Evolutionary conservation across 1,140 invertebrate species (phyloP).

Genomic region (Zaprionus capensis): DNA sequence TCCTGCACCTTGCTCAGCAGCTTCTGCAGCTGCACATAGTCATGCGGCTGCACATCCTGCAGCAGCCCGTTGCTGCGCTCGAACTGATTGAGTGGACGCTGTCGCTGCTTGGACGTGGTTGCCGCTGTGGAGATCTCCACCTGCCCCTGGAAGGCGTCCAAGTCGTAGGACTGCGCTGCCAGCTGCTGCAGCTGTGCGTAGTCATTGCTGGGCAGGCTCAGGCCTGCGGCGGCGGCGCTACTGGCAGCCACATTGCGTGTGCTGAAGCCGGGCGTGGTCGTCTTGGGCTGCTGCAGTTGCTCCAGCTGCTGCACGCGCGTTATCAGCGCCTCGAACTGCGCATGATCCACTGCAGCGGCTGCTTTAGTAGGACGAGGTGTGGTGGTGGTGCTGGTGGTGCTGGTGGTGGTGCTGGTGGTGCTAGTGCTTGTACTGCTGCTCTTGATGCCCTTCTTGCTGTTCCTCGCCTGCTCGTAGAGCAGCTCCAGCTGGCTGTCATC

Average conservation of each 20-base stretch:
- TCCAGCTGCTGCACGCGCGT: slow-evolving; percentile 78
- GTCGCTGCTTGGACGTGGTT: slow-evolving; percentile 57
- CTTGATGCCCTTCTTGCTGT: slow-evolving; percentile 50
- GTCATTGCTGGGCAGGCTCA: slow-evolving; percentile 66
- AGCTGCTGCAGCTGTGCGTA: slow-evolving; percentile 71
- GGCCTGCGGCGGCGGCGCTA: background rate
- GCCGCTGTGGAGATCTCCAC: slow-evolving; percentile 78
- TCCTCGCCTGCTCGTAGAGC: slow-evolving; percentile 77
- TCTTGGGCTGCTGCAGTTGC: slow-evolving; percentile 65
- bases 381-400: slow-evolving; percentile 35
- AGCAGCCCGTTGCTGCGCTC: slow-evolving; percentile 71
- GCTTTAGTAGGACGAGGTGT: slow-evolving; percentile 45
- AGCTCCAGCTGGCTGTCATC: slow-evolving; percentile 73
- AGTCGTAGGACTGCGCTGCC: slow-evolving; percentile 12
- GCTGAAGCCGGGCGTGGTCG: slow-evolving; percentile 65
- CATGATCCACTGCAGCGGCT: slow-evolving; percentile 56
- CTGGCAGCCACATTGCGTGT: slow-evolving; percentile 65
- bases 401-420: slow-evolving; percentile 29
- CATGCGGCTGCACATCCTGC: slow-evolving; percentile 73
- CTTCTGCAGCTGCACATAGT: slow-evolving; percentile 80
- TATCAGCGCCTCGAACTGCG: slow-evolving; percentile 72
- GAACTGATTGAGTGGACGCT: slow-evolving; percentile 47
- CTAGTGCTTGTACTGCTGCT: slow-evolving; percentile 30
- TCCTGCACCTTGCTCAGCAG: slow-evolving; percentile 79
- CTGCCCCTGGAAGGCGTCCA: background rate